Conservation (phyloP, 64 coral and sea anemone genomes). For the Montipora foliosa region DNA sequence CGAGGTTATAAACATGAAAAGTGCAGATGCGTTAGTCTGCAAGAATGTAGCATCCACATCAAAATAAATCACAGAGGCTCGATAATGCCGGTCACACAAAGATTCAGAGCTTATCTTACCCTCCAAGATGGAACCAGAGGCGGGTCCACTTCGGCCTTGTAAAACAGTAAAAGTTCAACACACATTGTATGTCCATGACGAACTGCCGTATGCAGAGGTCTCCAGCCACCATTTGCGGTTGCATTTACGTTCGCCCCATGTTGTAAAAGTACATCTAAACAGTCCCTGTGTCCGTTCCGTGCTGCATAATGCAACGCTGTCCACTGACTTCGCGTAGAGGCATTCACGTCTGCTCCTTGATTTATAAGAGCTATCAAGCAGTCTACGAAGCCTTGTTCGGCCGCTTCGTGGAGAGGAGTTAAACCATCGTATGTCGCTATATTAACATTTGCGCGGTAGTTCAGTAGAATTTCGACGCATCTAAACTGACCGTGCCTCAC, state of each 20-base stretch:
- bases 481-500: conserved; percentile 93
- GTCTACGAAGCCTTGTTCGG: conserved; percentile 96
- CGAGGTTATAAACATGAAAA: conserved; percentile 60
- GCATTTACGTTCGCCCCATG: conserved; percentile 98
- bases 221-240: conserved; percentile 98
- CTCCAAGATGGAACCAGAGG: conserved; percentile 83
- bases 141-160: conserved; percentile 95
- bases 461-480: conserved; percentile 97
- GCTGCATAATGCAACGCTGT: conserved; percentile 98
- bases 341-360: conserved; percentile 92
- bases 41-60: conserved; percentile 41
- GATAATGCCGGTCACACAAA: conserved; percentile 42
- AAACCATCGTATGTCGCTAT: conserved; percentile 97
- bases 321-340: conserved; percentile 92
- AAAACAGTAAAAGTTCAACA: conserved; percentile 92
- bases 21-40: conserved; percentile 57
- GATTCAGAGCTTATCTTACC: conserved; percentile 65
- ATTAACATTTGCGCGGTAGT: conserved; percentile 98
- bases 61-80: conserved; percentile 48
- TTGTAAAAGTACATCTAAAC: conserved; percentile 97
- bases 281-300: conserved; percentile 92
- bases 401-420: conserved; percentile 95
- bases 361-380: conserved; percentile 97
- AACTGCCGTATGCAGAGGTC: conserved; percentile 93
- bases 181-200: conserved; percentile 97